phyloP scores from a whole-genome alignment of 2,888 invertebrate genomes.

The Drosophila cracens region DNA sequence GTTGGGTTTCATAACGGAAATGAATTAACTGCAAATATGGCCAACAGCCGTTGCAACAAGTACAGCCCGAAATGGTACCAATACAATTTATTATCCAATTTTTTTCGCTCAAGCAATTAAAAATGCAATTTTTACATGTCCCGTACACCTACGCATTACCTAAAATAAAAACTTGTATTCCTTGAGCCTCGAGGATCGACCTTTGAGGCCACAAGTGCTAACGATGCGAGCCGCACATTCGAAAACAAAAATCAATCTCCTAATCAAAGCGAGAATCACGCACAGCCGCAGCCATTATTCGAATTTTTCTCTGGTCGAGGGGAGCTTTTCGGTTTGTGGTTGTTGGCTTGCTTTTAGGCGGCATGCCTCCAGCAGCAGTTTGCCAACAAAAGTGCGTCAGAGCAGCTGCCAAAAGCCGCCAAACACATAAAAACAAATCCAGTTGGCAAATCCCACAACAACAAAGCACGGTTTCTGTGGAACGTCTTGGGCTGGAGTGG shows the following conservation, averaged over 20 bases:
- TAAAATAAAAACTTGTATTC: background rate
- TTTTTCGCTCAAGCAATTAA: slow-evolving; percentile 58
- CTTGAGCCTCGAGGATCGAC: background rate
- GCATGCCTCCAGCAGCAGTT: slow-evolving; percentile 43
- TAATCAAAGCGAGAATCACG: slow-evolving; percentile 74
- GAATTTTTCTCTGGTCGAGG: slow-evolving; percentile 11
- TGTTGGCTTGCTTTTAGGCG: slow-evolving; percentile 28
- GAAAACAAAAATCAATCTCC: slow-evolving; percentile 66
- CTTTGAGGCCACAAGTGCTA: slow-evolving; percentile 4
- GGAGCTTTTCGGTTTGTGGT: slow-evolving; percentile 14
- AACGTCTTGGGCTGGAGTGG: background rate
- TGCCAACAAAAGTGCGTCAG: slow-evolving; percentile 41
- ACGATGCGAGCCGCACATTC: background rate
- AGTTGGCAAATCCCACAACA: slow-evolving; percentile 48
- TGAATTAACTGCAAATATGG: slow-evolving; percentile 76
- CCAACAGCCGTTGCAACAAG: slow-evolving; percentile 12
- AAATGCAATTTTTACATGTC: slow-evolving; percentile 63
- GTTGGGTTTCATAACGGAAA: slow-evolving; percentile 72
- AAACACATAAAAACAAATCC: slow-evolving; percentile 69
- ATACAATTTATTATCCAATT: slow-evolving; percentile 58
- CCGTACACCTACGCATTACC: background rate
- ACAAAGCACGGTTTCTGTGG: background rate
- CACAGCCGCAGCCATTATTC: slow-evolving; percentile 72
- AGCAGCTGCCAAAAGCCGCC: slow-evolving; percentile 39
- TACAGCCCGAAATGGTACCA: slow-evolving; percentile 19